phyloP scores from a whole-genome alignment of 2,888 invertebrate genomes.

The Epinotia brunnichana region DNA sequence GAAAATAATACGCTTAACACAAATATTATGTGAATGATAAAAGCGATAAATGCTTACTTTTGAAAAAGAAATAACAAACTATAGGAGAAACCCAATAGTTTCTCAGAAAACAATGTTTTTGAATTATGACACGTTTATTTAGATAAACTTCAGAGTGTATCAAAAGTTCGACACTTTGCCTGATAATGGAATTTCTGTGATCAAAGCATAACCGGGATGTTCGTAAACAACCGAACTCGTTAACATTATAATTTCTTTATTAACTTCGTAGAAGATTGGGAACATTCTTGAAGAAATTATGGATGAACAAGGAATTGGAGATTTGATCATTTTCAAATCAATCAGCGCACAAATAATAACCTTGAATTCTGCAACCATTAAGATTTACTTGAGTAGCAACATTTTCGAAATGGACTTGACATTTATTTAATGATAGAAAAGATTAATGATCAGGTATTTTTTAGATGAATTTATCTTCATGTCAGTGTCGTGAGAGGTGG shows the following conservation, averaged over 20 bases:
- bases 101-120: background rate
- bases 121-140: background rate
- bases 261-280: background rate
- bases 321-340: background rate
- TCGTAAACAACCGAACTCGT: slow-evolving; percentile 7
- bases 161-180: slow-evolving; percentile 23
- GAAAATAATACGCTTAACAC: background rate
- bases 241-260: slow-evolving; percentile 15
- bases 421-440: background rate
- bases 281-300: background rate
- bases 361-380: background rate
- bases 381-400: no score
- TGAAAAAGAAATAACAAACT: background rate
- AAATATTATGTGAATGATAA: no score
- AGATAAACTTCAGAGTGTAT: slow-evolving; percentile 1
- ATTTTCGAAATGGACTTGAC: background rate
- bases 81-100: background rate
- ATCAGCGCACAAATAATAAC: background rate
- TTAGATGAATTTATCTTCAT: no score
- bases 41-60: background rate
- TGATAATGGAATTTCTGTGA: slow-evolving; percentile 22
- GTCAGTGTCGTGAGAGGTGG: no score
- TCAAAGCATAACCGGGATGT: background rate
- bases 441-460: background rate
- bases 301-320: background rate